These are phyloP conservation scores for Cerastoderma edule DNA, from an alignment of 2,888 invertebrate species.

Conservation along the genomic window DNA sequence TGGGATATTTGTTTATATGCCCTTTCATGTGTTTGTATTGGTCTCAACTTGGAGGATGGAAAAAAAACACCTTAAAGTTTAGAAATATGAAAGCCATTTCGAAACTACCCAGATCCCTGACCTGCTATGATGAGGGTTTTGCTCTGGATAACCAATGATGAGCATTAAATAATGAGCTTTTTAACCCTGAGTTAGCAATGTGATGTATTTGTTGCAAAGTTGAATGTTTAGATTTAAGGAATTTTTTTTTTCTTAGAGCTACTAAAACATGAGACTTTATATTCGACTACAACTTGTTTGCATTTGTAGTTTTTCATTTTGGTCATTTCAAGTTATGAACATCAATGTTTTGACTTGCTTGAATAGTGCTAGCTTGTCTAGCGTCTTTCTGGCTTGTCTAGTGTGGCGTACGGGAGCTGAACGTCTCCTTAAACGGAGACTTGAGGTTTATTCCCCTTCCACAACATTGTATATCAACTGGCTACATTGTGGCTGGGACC, in stretches of 20 bases:
- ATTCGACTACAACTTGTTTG: no score
- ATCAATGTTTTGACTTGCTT: conserved; percentile 21
- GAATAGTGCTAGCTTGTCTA: conserved; percentile 25
- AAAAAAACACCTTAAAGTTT: no score
- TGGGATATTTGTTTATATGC: no score
- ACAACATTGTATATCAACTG: conserved; percentile 74
- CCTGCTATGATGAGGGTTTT: conserved; percentile 9
- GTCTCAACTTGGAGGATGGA: no score
- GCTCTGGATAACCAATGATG: conserved; percentile 2
- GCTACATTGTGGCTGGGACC: conserved; percentile 56
- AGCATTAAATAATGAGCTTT: conserved; percentile 7
- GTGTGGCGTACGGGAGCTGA: conserved; percentile 67
- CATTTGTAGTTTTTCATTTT: not conserved
- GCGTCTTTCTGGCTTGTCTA: conserved; percentile 16
- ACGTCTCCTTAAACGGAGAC: conserved; percentile 57
- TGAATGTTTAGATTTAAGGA: no score
- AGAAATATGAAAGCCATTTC: no score
- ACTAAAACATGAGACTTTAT: no score
- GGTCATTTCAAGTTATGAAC: not conserved
- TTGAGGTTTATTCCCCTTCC: conserved; percentile 75
- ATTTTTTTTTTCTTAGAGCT: no score
- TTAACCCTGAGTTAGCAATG: conserved; percentile 15
- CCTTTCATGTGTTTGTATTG: no score
- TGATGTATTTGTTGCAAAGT: no score
- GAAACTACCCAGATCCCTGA: no score